Percentiles rank a stretch among this genome's conserved stretches.
These are phyloP conservation scores for Dinomys branickii DNA, from an alignment of 2,113 vertebrate genomes.

Conservation along the genomic window DNA sequence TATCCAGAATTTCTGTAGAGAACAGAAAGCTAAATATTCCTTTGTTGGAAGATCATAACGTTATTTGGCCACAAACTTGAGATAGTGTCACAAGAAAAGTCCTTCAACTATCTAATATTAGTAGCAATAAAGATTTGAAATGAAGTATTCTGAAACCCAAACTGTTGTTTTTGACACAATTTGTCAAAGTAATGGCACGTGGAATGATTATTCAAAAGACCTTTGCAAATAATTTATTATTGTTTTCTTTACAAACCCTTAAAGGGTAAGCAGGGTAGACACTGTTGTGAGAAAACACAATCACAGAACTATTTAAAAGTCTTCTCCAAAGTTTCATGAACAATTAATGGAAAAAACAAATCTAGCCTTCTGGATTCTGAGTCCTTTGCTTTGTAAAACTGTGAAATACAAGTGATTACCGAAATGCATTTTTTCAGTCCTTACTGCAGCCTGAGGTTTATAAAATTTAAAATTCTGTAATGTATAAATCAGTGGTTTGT, in stretches of 20 bases:
- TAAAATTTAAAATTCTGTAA: neutral
- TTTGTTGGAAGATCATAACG: neutral
- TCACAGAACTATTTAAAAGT: neutral
- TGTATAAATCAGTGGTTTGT: neutral
- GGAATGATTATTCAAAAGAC: neutral
- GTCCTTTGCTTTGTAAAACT: neutral
- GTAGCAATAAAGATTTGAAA: neutral
- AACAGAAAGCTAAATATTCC: conserved; percentile 15
- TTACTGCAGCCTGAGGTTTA: neutral
- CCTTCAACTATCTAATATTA: neutral
- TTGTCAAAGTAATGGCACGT: neutral
- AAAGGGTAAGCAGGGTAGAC: neutral
- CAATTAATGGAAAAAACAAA: neutral
- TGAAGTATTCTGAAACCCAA: neutral
- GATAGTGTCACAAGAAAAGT: neutral
- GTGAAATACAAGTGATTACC: neutral
- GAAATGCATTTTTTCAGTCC: neutral
- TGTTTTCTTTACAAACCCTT: conserved; percentile 6
- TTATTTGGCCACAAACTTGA: neutral
- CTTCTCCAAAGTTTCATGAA: neutral
- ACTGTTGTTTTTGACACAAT: neutral
- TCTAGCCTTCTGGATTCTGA: neutral
- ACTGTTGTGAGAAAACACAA: neutral
- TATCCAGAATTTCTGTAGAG: neutral
- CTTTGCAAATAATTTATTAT: neutral